These are phyloP conservation scores for Crenichthys baileyi DNA, from an alignment of 2,797 vertebrate genomes.

Conservation along the genomic window DNA sequence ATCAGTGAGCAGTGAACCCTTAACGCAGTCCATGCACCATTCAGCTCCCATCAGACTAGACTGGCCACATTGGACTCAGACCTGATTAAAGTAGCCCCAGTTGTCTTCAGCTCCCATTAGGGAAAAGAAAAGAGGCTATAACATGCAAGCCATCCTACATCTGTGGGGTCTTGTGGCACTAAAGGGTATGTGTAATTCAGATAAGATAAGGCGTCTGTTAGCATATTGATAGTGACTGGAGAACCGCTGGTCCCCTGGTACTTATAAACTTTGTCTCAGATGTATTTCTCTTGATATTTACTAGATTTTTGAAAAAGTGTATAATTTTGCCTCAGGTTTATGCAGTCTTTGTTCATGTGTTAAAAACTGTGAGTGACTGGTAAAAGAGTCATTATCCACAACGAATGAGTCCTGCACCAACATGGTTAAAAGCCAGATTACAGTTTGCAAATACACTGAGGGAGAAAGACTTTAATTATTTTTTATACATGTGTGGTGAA, in stretches of 20 bases:
- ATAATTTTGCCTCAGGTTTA: conserved; percentile 53
- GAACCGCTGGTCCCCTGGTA: conserved; percentile 61
- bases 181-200: conserved; percentile 64
- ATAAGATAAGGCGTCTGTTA: conserved; percentile 62
- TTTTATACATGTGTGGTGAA: background rate
- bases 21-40: conserved; percentile 71
- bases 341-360: conserved; percentile 26
- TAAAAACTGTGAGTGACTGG: conserved; percentile 20
- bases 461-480: no score
- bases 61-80: conserved; percentile 74
- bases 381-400: background rate
- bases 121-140: conserved; percentile 57
- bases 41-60: conserved; percentile 78
- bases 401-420: background rate
- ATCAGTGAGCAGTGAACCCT: conserved; percentile 80
- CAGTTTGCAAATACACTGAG: background rate
- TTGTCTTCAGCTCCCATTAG: conserved; percentile 77
- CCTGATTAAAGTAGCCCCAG: conserved; percentile 76
- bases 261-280: conserved; percentile 58
- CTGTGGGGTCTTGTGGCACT: conserved; percentile 64
- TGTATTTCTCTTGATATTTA: conserved; percentile 55
- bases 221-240: conserved; percentile 78
- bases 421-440: background rate
- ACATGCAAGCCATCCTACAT: conserved; percentile 68
- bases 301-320: conserved; percentile 25